phyloP scores from a whole-genome alignment of 1,140 invertebrate genomes.

The Anastatus disparis region DNA sequence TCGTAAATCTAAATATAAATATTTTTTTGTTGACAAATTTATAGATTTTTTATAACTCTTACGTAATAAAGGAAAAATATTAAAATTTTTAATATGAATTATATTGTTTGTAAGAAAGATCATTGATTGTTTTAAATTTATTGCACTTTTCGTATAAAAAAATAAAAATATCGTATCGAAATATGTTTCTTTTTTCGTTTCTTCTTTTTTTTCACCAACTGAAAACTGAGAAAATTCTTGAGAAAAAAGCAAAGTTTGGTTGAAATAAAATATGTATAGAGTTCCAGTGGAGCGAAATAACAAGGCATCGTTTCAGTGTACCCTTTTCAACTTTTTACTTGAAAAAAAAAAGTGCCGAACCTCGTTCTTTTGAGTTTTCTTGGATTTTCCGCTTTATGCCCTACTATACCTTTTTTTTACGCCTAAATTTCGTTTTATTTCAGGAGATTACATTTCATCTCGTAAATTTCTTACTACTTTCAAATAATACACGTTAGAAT shows the following conservation, averaged over 20 bases:
- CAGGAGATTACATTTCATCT: background rate
- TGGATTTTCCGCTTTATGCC: conserved; percentile 32
- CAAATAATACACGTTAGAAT: background rate
- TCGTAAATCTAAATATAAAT: too few relatives aligned
- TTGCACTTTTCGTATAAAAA: conserved; percentile 1
- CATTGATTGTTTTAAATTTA: conserved; percentile 14
- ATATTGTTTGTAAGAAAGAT: too few relatives aligned
- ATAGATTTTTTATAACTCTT: too few relatives aligned
- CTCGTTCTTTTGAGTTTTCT: conserved; percentile 33
- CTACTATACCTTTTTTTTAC: background rate
- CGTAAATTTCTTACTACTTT: background rate
- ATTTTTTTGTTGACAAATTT: too few relatives aligned
- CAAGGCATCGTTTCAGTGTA: conserved; percentile 34
- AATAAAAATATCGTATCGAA: background rate
- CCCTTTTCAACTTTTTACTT: conserved; percentile 33
- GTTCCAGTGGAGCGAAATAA: conserved; percentile 35
- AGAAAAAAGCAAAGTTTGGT: conserved; percentile 14
- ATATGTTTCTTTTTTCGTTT: too few relatives aligned
- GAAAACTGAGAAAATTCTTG: background rate
- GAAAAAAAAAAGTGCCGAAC: background rate
- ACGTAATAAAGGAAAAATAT: too few relatives aligned
- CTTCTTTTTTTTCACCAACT: background rate
- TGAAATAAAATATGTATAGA: conserved; percentile 37
- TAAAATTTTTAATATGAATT: too few relatives aligned
- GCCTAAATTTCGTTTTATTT: conserved; percentile 21